Conservation (phyloP, 2,113 vertebrate genomes). For the Nothocercus nigrocapillus region DNA sequence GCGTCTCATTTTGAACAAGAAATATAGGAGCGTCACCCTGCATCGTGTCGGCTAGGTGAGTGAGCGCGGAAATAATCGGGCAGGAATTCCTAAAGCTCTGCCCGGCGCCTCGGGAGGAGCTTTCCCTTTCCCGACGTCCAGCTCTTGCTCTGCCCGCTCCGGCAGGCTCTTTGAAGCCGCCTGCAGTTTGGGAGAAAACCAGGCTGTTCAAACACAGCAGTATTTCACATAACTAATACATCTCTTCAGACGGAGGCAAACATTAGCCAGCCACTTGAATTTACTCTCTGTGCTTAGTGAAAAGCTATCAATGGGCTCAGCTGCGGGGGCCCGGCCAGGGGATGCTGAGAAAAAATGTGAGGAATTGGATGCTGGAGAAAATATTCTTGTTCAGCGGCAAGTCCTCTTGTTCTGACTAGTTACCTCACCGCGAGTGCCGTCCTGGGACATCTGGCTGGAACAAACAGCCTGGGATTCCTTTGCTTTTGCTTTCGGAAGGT, state of each 20-base stretch:
- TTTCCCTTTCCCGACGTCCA: background rate
- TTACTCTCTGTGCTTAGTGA: background rate
- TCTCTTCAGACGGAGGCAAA: background rate
- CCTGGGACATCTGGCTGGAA: constrained; percentile 49
- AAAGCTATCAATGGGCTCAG: background rate
- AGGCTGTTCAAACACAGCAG: background rate
- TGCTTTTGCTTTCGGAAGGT: background rate
- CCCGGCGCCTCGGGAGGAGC: background rate
- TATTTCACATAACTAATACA: background rate
- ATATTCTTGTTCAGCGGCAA: background rate
- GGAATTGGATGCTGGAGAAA: constrained; percentile 49
- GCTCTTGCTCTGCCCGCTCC: background rate
- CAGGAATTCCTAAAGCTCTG: background rate
- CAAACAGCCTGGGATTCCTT: constrained; percentile 59
- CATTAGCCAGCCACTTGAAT: constrained; percentile 14
- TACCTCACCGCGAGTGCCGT: constrained; percentile 45
- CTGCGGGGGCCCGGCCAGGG: background rate
- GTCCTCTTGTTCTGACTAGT: background rate
- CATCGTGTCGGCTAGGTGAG: background rate
- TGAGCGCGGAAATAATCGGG: background rate
- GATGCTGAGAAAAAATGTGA: background rate
- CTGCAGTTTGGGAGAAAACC: background rate
- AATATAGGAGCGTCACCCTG: accelerated
- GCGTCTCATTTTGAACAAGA: background rate
- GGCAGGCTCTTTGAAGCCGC: background rate